phyloP scores from a whole-genome alignment of 2,797 vertebrate genomes.

The Pampus argenteus region DNA sequence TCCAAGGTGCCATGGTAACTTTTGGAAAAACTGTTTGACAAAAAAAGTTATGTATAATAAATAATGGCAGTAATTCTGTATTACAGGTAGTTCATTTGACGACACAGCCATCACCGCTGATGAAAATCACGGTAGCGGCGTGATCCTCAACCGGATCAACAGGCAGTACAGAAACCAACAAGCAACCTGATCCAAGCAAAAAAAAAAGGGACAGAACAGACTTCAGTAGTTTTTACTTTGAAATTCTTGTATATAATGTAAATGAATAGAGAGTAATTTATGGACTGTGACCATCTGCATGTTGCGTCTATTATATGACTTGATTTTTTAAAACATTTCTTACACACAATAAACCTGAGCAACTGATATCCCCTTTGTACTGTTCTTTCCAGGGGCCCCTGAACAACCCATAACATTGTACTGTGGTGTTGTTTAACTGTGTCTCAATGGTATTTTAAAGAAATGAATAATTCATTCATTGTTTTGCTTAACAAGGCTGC shows the following conservation, averaged over 20 bases:
- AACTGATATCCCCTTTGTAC: too few relatives aligned
- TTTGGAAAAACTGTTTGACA: not conserved
- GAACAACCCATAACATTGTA: too few relatives aligned
- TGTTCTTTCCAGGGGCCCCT: too few relatives aligned
- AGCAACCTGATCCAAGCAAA: constrained; percentile 18
- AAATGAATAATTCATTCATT: too few relatives aligned
- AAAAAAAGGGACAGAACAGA: not conserved
- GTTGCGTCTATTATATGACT: too few relatives aligned
- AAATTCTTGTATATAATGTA: constrained; percentile 38
- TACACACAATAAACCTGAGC: too few relatives aligned
- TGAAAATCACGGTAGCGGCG: constrained; percentile 68
- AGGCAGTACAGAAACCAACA: constrained; percentile 48
- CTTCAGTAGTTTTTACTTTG: not conserved
- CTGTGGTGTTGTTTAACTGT: too few relatives aligned
- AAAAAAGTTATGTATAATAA: not conserved
- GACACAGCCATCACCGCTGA: constrained; percentile 74
- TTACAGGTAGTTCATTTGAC: constrained; percentile 75
- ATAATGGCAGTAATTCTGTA: constrained; percentile 8
- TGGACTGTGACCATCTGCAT: too few relatives aligned
- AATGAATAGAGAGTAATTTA: constrained; percentile 34
- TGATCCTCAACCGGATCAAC: constrained; percentile 82
- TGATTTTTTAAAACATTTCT: too few relatives aligned
- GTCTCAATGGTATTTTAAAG: too few relatives aligned
- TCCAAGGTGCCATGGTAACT: not conserved
- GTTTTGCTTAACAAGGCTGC: too few relatives aligned